Conservation (phyloP, 2,888 invertebrate genomes). For the Furcula furcula region DNA sequence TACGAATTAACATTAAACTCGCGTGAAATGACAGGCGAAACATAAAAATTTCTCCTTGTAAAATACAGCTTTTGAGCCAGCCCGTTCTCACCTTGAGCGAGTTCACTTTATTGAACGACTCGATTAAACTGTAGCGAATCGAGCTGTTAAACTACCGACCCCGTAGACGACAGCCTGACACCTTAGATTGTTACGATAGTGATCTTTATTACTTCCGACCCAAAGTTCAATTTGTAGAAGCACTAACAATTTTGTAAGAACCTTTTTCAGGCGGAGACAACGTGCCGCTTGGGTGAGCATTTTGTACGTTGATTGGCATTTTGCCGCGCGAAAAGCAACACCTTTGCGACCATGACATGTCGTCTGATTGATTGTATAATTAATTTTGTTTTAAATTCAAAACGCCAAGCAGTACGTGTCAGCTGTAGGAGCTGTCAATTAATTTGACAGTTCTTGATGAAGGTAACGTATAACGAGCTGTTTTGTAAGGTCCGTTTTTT, state of each 20-base stretch:
- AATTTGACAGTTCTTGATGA: conserved; percentile 74
- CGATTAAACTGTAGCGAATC: conserved; percentile 75
- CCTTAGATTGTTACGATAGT: conserved; percentile 12
- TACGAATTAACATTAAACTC: conserved; percentile 69
- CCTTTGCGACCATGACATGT: conserved; percentile 72
- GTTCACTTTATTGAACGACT: conserved; percentile 63
- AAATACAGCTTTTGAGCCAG: conserved; percentile 58
- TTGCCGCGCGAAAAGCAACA: conserved; percentile 77
- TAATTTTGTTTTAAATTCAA: conserved; percentile 76
- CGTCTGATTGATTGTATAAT: conserved; percentile 78
- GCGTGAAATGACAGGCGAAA: conserved; percentile 74
- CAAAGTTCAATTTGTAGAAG: conserved; percentile 37
- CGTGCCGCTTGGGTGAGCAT: conserved; percentile 61
- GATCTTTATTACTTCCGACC: conserved; percentile 27
- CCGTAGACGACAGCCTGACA: conserved; percentile 19
- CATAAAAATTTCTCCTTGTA: conserved; percentile 70
- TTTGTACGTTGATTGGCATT: conserved; percentile 75
- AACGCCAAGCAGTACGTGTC: conserved; percentile 60
- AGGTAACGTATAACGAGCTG: conserved; percentile 65
- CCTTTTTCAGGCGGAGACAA: conserved; percentile 25
- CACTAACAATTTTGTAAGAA: conserved; percentile 14
- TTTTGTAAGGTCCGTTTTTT: conserved; percentile 48
- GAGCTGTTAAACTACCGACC: conserved; percentile 63
- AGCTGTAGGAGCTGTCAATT: conserved; percentile 73
- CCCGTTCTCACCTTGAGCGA: conserved; percentile 64